Percentiles rank a stretch among this genome's conserved stretches.
Conservation (phyloP, 2,888 invertebrate species). For the Trissoscelio sp. region DNA sequence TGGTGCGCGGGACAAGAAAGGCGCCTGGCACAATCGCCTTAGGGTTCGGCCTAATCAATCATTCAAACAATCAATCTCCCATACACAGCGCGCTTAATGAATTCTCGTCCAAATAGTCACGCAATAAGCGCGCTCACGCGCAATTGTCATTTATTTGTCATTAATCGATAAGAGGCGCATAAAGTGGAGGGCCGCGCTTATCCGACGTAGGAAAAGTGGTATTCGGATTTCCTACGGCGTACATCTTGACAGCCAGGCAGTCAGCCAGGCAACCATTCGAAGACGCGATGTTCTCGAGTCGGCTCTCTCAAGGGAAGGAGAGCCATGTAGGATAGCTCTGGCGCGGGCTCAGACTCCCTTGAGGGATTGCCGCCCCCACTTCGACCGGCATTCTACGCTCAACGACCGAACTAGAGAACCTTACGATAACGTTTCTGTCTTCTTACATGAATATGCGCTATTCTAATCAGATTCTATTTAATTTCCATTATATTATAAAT, state of each 20-base stretch:
- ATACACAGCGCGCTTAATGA: slow-evolving; percentile 46
- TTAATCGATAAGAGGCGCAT: slow-evolving; percentile 77
- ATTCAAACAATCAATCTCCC: slow-evolving; percentile 65
- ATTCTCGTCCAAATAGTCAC: slow-evolving; percentile 52
- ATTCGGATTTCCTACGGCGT: slow-evolving; percentile 74
- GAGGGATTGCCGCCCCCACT: slow-evolving; percentile 72
- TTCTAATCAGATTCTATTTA: slow-evolving; percentile 50
- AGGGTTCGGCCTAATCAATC: slow-evolving; percentile 58
- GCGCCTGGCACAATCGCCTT: slow-evolving; percentile 57
- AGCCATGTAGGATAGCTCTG: slow-evolving; percentile 79
- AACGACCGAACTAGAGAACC: slow-evolving; percentile 72
- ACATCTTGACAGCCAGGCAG: slow-evolving; percentile 78
- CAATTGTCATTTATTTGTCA: slow-evolving; percentile 73
- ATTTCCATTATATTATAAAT: slow-evolving; percentile 35
- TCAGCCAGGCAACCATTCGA: slow-evolving; percentile 71
- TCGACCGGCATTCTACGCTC: slow-evolving; percentile 67
- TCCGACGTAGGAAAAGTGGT: slow-evolving; percentile 71
- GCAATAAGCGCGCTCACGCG: slow-evolving; percentile 42
- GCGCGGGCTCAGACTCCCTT: slow-evolving; percentile 81
- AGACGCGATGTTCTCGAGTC: slow-evolving; percentile 68
- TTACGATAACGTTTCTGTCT: slow-evolving; percentile 73
- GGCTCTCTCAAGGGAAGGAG: slow-evolving; percentile 74
- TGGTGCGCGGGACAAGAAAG: slow-evolving; percentile 46
- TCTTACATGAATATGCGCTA: slow-evolving; percentile 63
- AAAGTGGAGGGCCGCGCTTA: slow-evolving; percentile 75